phyloP scores from a whole-genome alignment of 2,113 vertebrate genomes.

The Fulmarus glacialis region DNA sequence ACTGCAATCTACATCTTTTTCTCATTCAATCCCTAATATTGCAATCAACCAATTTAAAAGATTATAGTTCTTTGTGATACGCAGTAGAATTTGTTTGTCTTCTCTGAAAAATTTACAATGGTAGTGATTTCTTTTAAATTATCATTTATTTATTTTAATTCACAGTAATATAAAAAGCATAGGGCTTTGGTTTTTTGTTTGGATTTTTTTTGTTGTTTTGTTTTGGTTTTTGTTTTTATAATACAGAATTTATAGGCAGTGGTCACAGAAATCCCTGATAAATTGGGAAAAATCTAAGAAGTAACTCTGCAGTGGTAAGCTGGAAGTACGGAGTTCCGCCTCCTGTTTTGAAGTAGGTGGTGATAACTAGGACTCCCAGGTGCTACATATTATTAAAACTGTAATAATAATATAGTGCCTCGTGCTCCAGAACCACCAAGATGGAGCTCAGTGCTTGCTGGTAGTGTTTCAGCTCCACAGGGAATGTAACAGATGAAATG shows the following conservation, averaged over 20 bases:
- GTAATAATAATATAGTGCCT: not conserved
- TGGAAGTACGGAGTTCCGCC: not conserved
- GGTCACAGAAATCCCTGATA: not conserved
- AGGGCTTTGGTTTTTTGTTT: fast-evolving
- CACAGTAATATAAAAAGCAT: not conserved
- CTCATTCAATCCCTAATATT: not conserved
- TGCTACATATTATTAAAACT: not conserved
- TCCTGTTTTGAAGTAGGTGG: not conserved
- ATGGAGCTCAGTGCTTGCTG: not conserved
- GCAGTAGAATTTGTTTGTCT: not conserved
- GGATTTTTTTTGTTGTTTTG: not conserved
- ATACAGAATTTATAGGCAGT: not conserved
- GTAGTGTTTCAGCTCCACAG: not conserved
- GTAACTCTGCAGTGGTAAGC: not conserved
- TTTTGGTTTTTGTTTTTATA: not conserved
- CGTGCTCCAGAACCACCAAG: not conserved
- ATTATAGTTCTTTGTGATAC: not conserved
- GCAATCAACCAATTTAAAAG: not conserved
- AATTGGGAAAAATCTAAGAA: not conserved
- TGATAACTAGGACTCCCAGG: not conserved
- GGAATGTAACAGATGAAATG: not conserved
- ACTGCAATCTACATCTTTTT: not conserved
- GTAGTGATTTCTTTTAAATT: not conserved
- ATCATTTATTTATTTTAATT: not conserved
- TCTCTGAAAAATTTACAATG: not conserved